A percentile compares a stretch with the other conserved stretches of the same genome.
Evolutionary conservation across 2,113 vertebrate species (phyloP).

Genomic region (Seriola rivoliana): DNA sequence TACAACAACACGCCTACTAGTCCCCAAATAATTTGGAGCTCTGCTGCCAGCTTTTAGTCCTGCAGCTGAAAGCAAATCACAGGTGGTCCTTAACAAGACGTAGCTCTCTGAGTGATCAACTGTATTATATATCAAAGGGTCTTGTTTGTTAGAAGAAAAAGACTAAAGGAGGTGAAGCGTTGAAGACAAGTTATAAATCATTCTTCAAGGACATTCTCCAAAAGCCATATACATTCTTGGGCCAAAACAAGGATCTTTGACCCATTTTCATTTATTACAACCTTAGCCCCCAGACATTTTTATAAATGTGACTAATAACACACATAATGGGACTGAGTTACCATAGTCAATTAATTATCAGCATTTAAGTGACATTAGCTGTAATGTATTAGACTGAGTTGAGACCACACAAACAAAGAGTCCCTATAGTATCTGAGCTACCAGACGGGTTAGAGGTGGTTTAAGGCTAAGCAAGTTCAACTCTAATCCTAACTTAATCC

Average conservation of each 20-base stretch:
- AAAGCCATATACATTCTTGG: neutral
- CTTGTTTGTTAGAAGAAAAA: slow-evolving; percentile 25
- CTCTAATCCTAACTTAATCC: slow-evolving; percentile 15
- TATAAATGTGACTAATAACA: slow-evolving; percentile 44
- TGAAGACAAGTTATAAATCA: slow-evolving; percentile 9
- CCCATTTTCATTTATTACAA: slow-evolving; percentile 6
- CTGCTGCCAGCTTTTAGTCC: neutral
- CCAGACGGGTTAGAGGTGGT: neutral
- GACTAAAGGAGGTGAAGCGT: slow-evolving; percentile 8
- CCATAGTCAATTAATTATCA: neutral
- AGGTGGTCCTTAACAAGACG: slow-evolving; percentile 21
- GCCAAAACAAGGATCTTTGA: slow-evolving; percentile 1
- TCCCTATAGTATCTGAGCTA: neutral
- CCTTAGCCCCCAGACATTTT: neutral
- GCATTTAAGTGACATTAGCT: neutral
- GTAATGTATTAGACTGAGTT: neutral
- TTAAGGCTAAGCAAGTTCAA: slow-evolving; percentile 1
- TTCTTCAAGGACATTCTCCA: slow-evolving; percentile 10
- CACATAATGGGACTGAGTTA: slow-evolving; percentile 25
- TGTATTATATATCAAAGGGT: slow-evolving; percentile 61
- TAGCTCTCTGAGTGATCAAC: slow-evolving; percentile 37
- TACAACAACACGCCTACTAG: neutral
- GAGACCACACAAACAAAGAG: neutral
- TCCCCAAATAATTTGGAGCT: neutral
- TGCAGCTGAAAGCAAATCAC: slow-evolving; percentile 13